phyloP scores from a whole-genome alignment of 2,797 vertebrate genomes.

The Phylloscopus collybita region DNA sequence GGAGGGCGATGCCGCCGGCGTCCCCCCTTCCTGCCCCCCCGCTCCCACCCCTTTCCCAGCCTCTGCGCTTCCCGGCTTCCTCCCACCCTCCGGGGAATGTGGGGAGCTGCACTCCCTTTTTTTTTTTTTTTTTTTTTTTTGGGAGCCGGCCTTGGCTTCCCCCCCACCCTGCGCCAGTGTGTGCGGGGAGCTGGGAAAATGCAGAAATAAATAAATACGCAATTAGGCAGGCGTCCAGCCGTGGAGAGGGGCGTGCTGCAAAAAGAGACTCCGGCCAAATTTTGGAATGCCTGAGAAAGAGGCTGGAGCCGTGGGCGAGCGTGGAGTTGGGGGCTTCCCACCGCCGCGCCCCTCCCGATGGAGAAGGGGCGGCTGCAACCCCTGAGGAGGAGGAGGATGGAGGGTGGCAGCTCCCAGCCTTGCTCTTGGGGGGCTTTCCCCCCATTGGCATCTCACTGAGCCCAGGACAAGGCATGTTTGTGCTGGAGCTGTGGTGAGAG shows the following conservation, averaged over 20 bases:
- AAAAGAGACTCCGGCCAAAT: conserved; percentile 40
- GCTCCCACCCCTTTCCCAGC: conserved; percentile 7
- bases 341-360: accelerated
- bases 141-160: background rate
- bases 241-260: background rate
- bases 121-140: background rate
- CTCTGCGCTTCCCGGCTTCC: conserved; percentile 9
- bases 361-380: accelerated
- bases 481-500: background rate
- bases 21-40: conserved; percentile 17
- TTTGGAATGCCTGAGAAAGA: conserved; percentile 78
- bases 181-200: conserved; percentile 71
- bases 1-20: conserved; percentile 25
- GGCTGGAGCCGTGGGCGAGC: background rate
- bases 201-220: conserved; percentile 73
- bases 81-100: background rate
- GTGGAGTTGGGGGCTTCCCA: conserved; percentile 72
- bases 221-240: conserved; percentile 75
- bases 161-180: background rate
- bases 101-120: background rate
- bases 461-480: background rate
- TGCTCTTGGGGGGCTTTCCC: accelerated
- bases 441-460: background rate
- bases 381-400: background rate
- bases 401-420: background rate